These are phyloP conservation scores for Melinaea marsaeus DNA, from an alignment of 2,888 invertebrate genomes.

Conservation along the genomic window DNA sequence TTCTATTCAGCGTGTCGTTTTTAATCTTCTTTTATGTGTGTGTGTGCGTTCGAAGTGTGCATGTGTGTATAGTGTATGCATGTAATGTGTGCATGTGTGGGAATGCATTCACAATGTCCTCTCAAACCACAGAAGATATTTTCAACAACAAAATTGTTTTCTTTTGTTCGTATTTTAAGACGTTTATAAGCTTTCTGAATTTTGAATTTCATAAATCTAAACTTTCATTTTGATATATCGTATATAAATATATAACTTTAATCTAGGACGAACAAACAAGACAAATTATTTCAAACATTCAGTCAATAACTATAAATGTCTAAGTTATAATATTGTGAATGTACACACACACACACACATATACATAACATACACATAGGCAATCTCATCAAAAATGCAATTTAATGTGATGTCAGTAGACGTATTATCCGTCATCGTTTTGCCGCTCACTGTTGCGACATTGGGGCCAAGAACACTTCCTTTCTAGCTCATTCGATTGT, in stretches of 20 bases:
- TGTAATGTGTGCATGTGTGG: conserved; percentile 14
- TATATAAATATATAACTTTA: too few species aligned
- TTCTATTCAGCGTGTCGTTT: neutral
- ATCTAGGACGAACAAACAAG: too few species aligned
- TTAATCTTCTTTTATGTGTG: neutral
- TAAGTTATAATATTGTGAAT: too few species aligned
- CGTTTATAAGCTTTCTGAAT: conserved; percentile 1
- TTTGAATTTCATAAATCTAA: neutral
- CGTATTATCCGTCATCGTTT: conserved; percentile 29
- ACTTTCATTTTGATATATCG: too few species aligned
- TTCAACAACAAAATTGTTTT: conserved; percentile 28
- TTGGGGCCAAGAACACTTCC: conserved; percentile 68
- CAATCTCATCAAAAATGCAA: neutral
- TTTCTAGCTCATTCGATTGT: conserved; percentile 38
- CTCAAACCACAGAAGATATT: conserved; percentile 22
- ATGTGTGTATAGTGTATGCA: neutral
- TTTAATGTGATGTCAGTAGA: conserved; percentile 2
- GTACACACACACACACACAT: neutral
- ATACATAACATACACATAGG: neutral
- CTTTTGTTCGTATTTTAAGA: conserved; percentile 17
- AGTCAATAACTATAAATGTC: too few species aligned
- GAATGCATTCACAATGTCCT: conserved; percentile 30
- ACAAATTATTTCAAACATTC: too few species aligned
- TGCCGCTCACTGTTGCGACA: conserved; percentile 53
- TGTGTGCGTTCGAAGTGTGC: neutral